These are phyloP conservation scores for Pseudococcus jackbeardsleyi DNA, from an alignment of 2,888 invertebrate species.

Conservation along the genomic window DNA sequence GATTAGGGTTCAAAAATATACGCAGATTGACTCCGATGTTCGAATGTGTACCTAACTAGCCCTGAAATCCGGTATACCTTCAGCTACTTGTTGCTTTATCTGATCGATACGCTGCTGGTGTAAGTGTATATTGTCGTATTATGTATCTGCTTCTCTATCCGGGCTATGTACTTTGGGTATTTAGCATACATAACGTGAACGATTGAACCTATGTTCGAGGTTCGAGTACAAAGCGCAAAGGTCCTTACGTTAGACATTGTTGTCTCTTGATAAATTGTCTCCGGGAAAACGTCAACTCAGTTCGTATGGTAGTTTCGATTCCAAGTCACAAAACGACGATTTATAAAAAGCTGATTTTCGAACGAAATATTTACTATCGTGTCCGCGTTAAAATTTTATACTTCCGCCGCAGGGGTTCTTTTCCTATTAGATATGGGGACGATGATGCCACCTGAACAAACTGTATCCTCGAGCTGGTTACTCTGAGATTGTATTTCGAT, in stretches of 20 bases:
- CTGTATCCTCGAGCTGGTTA: no score
- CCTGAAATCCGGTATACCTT: not conserved
- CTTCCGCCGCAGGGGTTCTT: no score
- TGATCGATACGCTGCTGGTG: not conserved
- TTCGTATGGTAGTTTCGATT: not conserved
- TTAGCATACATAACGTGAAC: not conserved
- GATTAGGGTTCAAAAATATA: not conserved
- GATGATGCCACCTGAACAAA: no score
- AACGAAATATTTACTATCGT: no score
- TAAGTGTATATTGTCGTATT: not conserved
- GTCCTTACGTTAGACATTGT: not conserved
- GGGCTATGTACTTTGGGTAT: not conserved
- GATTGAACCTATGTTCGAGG: not conserved
- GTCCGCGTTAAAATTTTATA: no score
- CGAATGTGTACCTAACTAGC: not conserved
- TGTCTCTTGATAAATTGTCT: not conserved
- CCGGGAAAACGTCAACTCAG: not conserved
- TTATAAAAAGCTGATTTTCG: no score
- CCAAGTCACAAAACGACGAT: no score
- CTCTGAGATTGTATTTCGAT: no score
- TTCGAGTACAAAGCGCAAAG: not conserved
- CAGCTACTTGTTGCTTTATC: not conserved
- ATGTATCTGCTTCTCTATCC: not conserved
- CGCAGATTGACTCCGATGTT: not conserved
- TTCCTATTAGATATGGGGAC: no score